phyloP scores from a whole-genome alignment of 2,888 invertebrate species.

The Netelia inedita region DNA sequence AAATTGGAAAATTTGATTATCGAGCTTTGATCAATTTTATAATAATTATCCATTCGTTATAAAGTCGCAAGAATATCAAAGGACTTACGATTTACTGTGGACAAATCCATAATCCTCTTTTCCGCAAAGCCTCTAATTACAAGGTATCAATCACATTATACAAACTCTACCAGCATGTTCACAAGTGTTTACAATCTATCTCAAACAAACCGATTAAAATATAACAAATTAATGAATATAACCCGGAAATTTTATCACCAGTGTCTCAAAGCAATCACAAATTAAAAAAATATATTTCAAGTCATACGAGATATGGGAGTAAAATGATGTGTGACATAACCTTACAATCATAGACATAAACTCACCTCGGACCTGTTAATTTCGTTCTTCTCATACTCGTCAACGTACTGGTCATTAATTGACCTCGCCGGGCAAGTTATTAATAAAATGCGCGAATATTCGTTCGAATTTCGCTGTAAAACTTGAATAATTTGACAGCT shows the following conservation, averaged over 20 bases:
- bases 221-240: neutral
- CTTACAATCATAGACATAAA: constrained; percentile 34
- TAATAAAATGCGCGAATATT: neutral
- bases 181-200: neutral
- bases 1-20: neutral
- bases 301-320: constrained; percentile 8
- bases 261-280: neutral
- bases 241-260: neutral
- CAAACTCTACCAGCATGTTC: neutral
- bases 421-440: neutral
- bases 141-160: neutral
- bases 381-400: constrained; percentile 64
- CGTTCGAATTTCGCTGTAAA: neutral
- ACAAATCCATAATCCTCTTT: neutral
- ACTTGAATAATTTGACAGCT: constrained; percentile 49
- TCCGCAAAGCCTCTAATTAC: neutral
- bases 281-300: neutral
- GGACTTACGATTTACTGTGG: neutral
- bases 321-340: constrained; percentile 45
- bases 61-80: neutral
- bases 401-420: constrained; percentile 23
- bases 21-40: neutral
- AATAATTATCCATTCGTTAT: neutral
- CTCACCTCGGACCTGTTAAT: constrained; percentile 52
- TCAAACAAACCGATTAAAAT: neutral